phyloP scores from a whole-genome alignment of 2,888 invertebrate genomes.

The Adelphocoris suturalis region DNA sequence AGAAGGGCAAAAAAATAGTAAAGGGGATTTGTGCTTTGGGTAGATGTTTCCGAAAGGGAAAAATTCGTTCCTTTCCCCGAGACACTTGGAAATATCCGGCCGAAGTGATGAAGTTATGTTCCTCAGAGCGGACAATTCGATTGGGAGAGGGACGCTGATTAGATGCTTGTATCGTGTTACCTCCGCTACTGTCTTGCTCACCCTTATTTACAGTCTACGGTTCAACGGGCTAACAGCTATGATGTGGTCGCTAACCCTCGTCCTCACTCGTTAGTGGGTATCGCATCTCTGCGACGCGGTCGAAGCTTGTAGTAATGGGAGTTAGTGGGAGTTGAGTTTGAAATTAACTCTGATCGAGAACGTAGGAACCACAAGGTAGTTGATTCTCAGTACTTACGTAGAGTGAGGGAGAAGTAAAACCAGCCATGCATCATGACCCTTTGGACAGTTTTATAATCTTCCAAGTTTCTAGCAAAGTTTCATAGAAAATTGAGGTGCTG shows the following conservation, averaged over 20 bases:
- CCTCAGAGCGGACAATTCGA: conserved; percentile 58
- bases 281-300: background rate
- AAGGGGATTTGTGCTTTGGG: background rate
- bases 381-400: too few relatives aligned
- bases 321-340: background rate
- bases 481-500: too few relatives aligned
- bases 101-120: conserved; percentile 55
- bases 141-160: conserved; percentile 60
- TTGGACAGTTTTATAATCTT: too few relatives aligned
- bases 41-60: conserved; percentile 26
- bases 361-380: background rate
- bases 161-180: conserved; percentile 64
- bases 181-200: conserved; percentile 53
- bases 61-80: conserved; percentile 14
- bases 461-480: too few relatives aligned
- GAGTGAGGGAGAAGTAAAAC: too few relatives aligned
- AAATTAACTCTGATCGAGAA: background rate
- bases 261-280: conserved; percentile 35
- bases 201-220: conserved; percentile 56
- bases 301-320: background rate
- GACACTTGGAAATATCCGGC: conserved; percentile 51
- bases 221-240: conserved; percentile 59
- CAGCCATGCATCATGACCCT: too few relatives aligned
- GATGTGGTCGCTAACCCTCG: conserved; percentile 56
- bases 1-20: conserved; percentile 22